A percentile compares a stretch with the other conserved stretches of the same genome.
These are phyloP conservation scores for Xylota segnis DNA, from an alignment of 2,888 invertebrate species.

Conservation along the genomic window DNA sequence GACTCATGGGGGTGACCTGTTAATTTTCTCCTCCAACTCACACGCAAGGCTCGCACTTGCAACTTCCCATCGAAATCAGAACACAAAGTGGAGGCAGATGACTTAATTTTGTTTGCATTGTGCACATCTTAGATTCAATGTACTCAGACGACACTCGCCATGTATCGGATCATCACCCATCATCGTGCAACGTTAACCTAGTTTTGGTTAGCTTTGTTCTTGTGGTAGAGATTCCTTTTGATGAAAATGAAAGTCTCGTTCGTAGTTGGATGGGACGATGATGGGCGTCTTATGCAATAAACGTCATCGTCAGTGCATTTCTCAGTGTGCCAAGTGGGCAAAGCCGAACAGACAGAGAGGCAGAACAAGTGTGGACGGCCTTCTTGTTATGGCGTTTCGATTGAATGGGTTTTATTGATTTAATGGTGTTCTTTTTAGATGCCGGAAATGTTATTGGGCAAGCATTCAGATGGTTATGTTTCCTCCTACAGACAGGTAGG, in stretches of 20 bases:
- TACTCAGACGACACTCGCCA: constrained; percentile 39
- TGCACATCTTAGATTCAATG: not conserved
- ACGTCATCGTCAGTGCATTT: constrained; percentile 56
- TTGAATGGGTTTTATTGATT: constrained; percentile 59
- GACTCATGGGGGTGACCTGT: constrained; percentile 24
- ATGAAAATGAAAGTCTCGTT: constrained; percentile 62
- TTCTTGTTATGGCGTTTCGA: constrained; percentile 57
- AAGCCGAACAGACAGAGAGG: constrained; percentile 48
- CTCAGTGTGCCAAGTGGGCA: constrained; percentile 56
- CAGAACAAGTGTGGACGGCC: constrained; percentile 64
- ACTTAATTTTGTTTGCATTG: not conserved
- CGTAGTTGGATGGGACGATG: constrained; percentile 40
- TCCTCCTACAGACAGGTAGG: not conserved
- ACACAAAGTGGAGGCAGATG: not conserved
- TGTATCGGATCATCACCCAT: constrained; percentile 59
- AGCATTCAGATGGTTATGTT: constrained; percentile 24
- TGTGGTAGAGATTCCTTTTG: constrained; percentile 11
- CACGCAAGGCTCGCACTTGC: constrained; percentile 37
- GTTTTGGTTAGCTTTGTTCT: constrained; percentile 47
- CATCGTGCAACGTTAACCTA: constrained; percentile 56
- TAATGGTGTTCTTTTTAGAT: not conserved
- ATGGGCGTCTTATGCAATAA: constrained; percentile 73
- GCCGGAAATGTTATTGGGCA: constrained; percentile 55
- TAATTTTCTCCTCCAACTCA: not conserved
- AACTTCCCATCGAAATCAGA: constrained; percentile 4